Conservation (phyloP, 2,888 invertebrate species). For the Agrilus biguttatus region DNA sequence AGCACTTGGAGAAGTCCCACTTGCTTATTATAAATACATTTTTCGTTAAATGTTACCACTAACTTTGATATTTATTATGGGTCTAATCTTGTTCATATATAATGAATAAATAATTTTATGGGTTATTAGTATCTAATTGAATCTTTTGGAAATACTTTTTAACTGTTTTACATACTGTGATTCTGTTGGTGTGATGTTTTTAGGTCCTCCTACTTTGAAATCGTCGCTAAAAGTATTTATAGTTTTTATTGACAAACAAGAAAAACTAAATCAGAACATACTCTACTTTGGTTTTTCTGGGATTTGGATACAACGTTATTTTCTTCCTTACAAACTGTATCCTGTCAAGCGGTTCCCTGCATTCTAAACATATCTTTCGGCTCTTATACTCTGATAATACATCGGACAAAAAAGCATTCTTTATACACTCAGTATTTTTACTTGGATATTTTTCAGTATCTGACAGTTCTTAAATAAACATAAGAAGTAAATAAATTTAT, state of each 20-base stretch:
- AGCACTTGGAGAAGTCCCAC: too few relatives aligned
- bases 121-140: too few relatives aligned
- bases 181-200: slow-evolving; percentile 24
- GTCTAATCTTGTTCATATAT: too few relatives aligned
- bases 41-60: too few relatives aligned
- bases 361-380: slow-evolving; percentile 39
- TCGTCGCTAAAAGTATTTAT: neutral
- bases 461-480: slow-evolving; percentile 17
- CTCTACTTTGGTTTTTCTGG: slow-evolving; percentile 24
- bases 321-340: slow-evolving; percentile 45
- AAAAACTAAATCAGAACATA: slow-evolving; percentile 22
- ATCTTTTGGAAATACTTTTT: neutral
- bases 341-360: slow-evolving; percentile 36
- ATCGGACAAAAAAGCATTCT: slow-evolving; percentile 17
- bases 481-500: neutral
- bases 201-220: slow-evolving; percentile 15
- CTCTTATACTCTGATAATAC: slow-evolving; percentile 24
- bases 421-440: slow-evolving; percentile 22
- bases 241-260: too few relatives aligned
- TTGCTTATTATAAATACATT: too few relatives aligned
- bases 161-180: slow-evolving; percentile 14
- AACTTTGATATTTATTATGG: too few relatives aligned
- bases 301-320: slow-evolving; percentile 24
- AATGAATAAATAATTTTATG: too few relatives aligned
- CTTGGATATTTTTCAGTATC: slow-evolving; percentile 13